Conservation (phyloP, 2,113 vertebrate genomes). For the Emydura subglobosa region DNA sequence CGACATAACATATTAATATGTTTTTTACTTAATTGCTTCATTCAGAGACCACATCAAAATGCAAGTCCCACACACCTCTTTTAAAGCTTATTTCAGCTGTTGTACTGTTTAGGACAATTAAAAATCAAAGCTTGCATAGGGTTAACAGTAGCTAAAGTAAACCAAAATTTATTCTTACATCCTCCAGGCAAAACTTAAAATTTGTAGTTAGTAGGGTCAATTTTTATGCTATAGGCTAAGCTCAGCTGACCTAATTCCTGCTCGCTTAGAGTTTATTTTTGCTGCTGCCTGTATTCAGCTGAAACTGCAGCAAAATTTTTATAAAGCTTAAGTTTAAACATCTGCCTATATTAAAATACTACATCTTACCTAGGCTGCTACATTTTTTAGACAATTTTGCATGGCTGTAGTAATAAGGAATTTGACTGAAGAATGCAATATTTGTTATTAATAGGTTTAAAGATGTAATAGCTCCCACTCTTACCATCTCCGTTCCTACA, state of each 20-base stretch:
- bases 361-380: not conserved
- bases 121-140: conserved; percentile 47
- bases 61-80: conserved; percentile 23
- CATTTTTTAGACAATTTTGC: not conserved
- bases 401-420: conserved; percentile 28
- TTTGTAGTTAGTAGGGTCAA: conserved; percentile 28
- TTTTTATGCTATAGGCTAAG: conserved; percentile 61
- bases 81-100: conserved; percentile 15
- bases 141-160: conserved; percentile 53
- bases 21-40: conserved; percentile 13
- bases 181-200: conserved; percentile 33
- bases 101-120: conserved; percentile 21
- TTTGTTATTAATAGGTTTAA: conserved; percentile 20
- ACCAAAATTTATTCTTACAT: conserved; percentile 29
- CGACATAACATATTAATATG: not conserved
- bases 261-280: conserved; percentile 64
- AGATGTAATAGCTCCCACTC: not conserved
- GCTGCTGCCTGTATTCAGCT: conserved; percentile 35
- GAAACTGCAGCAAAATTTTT: conserved; percentile 33
- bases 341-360: conserved; percentile 42
- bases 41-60: not conserved
- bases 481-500: not conserved
- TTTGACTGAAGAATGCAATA: not conserved
- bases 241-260: conserved; percentile 68
- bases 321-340: conserved; percentile 59